These are phyloP conservation scores for Rhabditophanes sp. DNA, from an alignment of 2,888 invertebrate species.

Conservation along the genomic window DNA sequence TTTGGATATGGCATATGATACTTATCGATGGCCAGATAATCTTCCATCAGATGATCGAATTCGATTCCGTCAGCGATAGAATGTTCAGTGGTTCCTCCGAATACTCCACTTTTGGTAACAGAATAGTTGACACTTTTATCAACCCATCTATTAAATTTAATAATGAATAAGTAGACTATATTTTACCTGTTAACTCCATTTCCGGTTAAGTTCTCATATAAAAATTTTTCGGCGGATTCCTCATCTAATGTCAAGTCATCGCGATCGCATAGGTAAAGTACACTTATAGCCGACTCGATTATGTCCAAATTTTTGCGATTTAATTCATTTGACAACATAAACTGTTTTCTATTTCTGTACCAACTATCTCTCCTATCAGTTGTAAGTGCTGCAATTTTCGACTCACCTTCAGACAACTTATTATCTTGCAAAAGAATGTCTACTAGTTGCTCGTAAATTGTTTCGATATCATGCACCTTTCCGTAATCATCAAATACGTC, in stretches of 20 bases:
- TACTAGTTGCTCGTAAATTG: too few species aligned
- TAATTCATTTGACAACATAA: conserved; percentile 23
- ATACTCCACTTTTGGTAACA: conserved; percentile 19
- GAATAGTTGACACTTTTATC: conserved; percentile 36
- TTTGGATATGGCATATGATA: conserved; percentile 7
- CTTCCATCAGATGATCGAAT: conserved; percentile 35
- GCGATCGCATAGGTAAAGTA: conserved; percentile 22
- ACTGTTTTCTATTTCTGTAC: conserved; percentile 22
- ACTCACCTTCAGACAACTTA: conserved; percentile 12
- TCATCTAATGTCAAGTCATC: too few species aligned
- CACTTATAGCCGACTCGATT: conserved; percentile 25
- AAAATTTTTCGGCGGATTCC: conserved; percentile 21
- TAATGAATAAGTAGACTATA: too few species aligned
- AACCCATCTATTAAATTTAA: conserved; percentile 31
- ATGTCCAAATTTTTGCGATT: conserved; percentile 22
- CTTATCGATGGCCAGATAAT: conserved; percentile 24
- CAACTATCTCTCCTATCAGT: conserved; percentile 23
- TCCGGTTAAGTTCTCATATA: conserved; percentile 27
- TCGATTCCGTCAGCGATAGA: conserved; percentile 32
- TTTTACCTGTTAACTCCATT: too few species aligned
- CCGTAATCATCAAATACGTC: conserved; percentile 17
- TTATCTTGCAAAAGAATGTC: conserved; percentile 22
- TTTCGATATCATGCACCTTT: too few species aligned
- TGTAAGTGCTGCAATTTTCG: conserved; percentile 25
- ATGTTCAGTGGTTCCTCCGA: conserved; percentile 34